phyloP scores from a whole-genome alignment of 1,140 invertebrate genomes.

The Dolichoris vasculosae region DNA sequence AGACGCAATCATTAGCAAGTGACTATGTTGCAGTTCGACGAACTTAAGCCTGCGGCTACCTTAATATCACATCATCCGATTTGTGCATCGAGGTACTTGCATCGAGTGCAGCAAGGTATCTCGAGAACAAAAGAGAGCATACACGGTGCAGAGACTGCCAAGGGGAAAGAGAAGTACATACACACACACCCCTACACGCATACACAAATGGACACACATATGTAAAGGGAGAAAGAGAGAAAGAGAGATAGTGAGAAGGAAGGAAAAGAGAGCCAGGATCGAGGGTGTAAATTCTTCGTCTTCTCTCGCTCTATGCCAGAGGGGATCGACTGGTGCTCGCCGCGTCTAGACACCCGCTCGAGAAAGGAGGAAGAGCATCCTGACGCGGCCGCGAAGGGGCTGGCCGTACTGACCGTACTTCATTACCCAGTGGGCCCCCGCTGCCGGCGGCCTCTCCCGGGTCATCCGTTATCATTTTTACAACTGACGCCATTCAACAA shows the following conservation, averaged over 20 bases:
- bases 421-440: slow-evolving; percentile 71
- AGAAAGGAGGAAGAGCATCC: slow-evolving; percentile 58
- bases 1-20: slow-evolving; percentile 34
- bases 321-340: slow-evolving; percentile 37
- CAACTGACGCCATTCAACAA: slow-evolving; percentile 75
- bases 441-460: slow-evolving; percentile 61
- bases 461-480: slow-evolving; percentile 76
- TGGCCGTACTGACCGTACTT: slow-evolving; percentile 70
- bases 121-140: slow-evolving; percentile 46
- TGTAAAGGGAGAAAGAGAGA: not conserved
- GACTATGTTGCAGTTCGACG: slow-evolving; percentile 4
- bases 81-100: not conserved
- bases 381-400: slow-evolving; percentile 61
- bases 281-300: slow-evolving; percentile 54
- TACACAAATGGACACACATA: slow-evolving; percentile 56
- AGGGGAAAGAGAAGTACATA: not conserved
- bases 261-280: not conserved
- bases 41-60: not conserved
- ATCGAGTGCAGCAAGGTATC: not conserved
- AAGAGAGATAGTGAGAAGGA: slow-evolving; percentile 53
- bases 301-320: not conserved
- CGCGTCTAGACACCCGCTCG: slow-evolving; percentile 41
- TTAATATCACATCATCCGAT: slow-evolving; percentile 9
- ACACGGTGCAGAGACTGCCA: not conserved
- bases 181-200: no score